These are phyloP conservation scores for Caenorhabditis latens DNA, from an alignment of 1,140 invertebrate species.

Conservation along the genomic window DNA sequence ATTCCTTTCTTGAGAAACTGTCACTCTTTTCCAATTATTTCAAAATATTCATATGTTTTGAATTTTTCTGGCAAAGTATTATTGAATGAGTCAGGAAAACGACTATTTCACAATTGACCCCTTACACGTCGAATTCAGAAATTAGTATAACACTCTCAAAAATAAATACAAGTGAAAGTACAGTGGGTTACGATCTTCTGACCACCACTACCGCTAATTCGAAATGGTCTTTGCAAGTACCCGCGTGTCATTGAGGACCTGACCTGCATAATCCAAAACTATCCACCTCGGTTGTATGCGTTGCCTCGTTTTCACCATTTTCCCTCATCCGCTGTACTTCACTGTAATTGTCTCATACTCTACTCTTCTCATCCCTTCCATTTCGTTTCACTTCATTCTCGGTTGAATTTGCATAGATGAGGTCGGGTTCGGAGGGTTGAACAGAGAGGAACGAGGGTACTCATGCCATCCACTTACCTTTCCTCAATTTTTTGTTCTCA, in stretches of 20 bases:
- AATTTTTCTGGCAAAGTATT: no score
- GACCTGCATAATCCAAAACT: constrained; percentile 51
- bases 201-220: constrained; percentile 42
- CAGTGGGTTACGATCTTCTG: constrained; percentile 37
- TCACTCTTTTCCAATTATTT: no score
- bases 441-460: neutral
- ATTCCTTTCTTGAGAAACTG: no score
- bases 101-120: no score
- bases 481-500: neutral
- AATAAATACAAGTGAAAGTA: constrained; percentile 4
- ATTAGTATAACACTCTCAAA: neutral
- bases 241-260: constrained; percentile 48
- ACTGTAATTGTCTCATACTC: constrained; percentile 53
- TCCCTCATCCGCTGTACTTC: constrained; percentile 43
- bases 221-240: constrained; percentile 52
- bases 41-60: no score
- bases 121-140: no score
- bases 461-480: neutral
- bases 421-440: constrained; percentile 1
- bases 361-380: constrained; percentile 2
- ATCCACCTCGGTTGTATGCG: constrained; percentile 2
- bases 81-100: no score
- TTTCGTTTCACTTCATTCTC: constrained; percentile 25
- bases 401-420: neutral
- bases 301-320: constrained; percentile 31